Base-by-base conservation (phyloP, 2,888 invertebrate species). In the Coremacera marginata region DNA sequence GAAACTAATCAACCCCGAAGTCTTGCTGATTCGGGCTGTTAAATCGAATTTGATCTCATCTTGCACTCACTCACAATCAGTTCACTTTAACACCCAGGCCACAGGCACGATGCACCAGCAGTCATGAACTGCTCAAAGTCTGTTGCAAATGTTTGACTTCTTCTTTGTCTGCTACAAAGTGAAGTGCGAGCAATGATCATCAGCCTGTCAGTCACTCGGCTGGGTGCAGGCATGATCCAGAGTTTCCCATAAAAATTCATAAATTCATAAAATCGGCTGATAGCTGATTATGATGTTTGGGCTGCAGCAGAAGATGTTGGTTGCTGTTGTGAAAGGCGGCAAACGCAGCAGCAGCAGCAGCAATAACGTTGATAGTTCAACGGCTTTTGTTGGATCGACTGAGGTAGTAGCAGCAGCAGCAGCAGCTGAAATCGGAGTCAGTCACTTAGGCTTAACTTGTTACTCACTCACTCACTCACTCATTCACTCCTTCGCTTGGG, bases 331-430 rank as follows among this genome's bases (percentile, higher is more conserved):
- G 44, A 52, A 44, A 65, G 62, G 25, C 27, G 68, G 55, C 52
- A 22, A 65, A 73, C 25, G 68, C 49, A 55, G 44, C 57, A 37
- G 65, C n/a, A n/a, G 67, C 16, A 44, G 67, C 60, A 19, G 34
- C 79, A 79, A 78, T 82, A 82, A 85, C 86, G 84, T 87, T 85
- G 82, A 87, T 86, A 86, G 88, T 85, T 88, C 86, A 86, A 84
- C 87, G 87, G 83, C 83, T 85, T 79, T 83, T 81, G 79, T 80
- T 77, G 76, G 19, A 67, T 44, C 34, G 31, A 31, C 31, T 31
- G 31, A 25, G n/a, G 62, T 52, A 62, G 73, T 67, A 71, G 55
- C 70, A 63, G 62, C 49, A 31, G 44, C 34, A 31, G 31, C 52
- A 49, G 51, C 62, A 63, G 34, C 55, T 57, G 31, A 57, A 60